Conservation (phyloP, 2,888 invertebrate species). For the Loripinus fragilis region DNA sequence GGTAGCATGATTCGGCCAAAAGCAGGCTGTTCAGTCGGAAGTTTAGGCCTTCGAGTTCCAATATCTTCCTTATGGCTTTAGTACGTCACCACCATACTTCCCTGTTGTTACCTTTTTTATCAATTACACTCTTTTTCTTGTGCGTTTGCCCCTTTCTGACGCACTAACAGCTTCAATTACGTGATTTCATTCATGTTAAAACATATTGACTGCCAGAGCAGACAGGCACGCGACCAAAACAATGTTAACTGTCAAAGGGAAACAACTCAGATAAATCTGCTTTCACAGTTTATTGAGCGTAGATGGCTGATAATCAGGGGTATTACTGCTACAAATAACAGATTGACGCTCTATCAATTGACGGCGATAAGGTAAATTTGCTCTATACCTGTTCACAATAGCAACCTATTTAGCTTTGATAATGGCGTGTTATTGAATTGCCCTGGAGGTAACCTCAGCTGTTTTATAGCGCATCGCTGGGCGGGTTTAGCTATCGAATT, state of each 20-base stretch:
- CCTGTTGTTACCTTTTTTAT: too few relatives aligned
- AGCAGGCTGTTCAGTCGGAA: too few relatives aligned
- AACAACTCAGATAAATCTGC: conserved; percentile 19
- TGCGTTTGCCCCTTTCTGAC: too few relatives aligned
- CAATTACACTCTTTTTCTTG: too few relatives aligned
- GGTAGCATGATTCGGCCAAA: too few relatives aligned
- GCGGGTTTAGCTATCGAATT: background rate
- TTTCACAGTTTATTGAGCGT: conserved; percentile 17
- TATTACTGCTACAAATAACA: conserved; percentile 32
- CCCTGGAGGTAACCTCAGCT: conserved; percentile 19
- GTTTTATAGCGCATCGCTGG: conserved; percentile 13
- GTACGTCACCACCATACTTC: too few relatives aligned
- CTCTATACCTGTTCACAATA: conserved; percentile 25
- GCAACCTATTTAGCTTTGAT: conserved; percentile 23
- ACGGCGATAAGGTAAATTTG: conserved; percentile 28
- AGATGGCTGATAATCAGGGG: conserved; percentile 25
- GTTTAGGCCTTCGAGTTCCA: too few relatives aligned
- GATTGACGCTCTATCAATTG: conserved; percentile 39
- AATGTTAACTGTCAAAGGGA: conserved; percentile 24
- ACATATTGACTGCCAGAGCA: background rate
- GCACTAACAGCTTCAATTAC: background rate
- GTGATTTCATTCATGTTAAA: conserved; percentile 2
- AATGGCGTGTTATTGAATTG: conserved; percentile 22
- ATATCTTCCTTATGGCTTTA: too few relatives aligned
- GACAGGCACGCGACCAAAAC: conserved; percentile 27